Base-by-base conservation (phyloP, 2,797 vertebrate genomes). In the Silurus aristotelis region DNA sequence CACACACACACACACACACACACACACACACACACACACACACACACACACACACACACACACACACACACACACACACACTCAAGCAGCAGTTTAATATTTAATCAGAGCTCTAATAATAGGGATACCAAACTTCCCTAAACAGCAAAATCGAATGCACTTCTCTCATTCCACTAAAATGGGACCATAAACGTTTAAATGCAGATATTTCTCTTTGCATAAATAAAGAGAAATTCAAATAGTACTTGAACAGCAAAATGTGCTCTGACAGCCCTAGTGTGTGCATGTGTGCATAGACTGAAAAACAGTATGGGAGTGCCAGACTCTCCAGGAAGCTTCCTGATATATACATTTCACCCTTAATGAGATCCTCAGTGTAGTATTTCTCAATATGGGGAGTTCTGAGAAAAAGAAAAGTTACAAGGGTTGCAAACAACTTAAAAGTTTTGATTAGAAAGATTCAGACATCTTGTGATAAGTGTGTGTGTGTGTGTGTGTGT, bases 331-430 rank as follows among this genome's bases (percentile, higher is more conserved):
- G 84, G 79, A 82, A 56, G 80, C 52, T 75, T 82, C 38, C 80
- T 76, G 79, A 82, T 82, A 85, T 68, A 85, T 85, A 80, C 72
- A 85, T 71, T 82, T 67, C 71, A 76, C 72, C 61, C 61, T 68
- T 86, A 82, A 82, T 86, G 78, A 82, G 84, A 82, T 86, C 70
- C 60, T 75, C 48, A 85, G 84, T 68, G 80, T 43, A 76, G 71
- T 64, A 66, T 86, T 82, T 86, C 63, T 82, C 70, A n/a, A 66
- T 55, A 61, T n/a, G 5, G 4, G 38, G 43, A 67, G 46, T 52
- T 52, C 48, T 52, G 5, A 25, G 27, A 27, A 52, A 70, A 71
- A 43, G 48, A 79, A 80, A 9, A 25, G 22, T 25, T 48, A 52
- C 48, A 52, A 52, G 48, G 6, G 8, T 27, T 52, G 20, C n/a